Evolutionary conservation across 2,797 vertebrate genomes (phyloP).

Genomic region (Coracias cyanogaster): DNA sequence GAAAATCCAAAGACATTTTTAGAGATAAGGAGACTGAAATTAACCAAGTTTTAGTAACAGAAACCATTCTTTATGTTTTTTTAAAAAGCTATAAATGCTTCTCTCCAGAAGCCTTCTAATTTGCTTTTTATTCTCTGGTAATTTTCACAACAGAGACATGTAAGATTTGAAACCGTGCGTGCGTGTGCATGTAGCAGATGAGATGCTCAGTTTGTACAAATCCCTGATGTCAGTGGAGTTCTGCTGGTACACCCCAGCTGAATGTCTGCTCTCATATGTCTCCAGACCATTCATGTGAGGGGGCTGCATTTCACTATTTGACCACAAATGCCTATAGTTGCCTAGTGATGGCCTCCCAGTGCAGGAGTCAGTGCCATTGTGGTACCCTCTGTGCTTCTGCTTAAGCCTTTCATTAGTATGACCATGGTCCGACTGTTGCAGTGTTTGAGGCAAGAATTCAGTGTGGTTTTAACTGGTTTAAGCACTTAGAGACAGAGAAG

Average conservation of each 20-base stretch:
- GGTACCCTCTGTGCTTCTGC: not conserved
- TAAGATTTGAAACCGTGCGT: not conserved
- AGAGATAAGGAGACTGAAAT: not conserved
- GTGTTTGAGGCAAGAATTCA: not conserved
- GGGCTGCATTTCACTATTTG: not conserved
- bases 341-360: not conserved
- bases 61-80: not conserved
- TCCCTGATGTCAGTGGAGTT: not conserved
- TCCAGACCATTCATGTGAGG: not conserved
- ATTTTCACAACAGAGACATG: not conserved
- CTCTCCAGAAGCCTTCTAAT: not conserved
- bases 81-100: not conserved
- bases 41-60: not conserved
- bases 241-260: not conserved
- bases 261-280: not conserved
- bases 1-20: not conserved
- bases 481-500: not conserved
- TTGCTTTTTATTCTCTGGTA: not conserved
- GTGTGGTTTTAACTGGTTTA: not conserved
- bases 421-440: fast-evolving
- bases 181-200: not conserved
- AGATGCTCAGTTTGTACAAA: not conserved
- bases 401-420: fast-evolving
- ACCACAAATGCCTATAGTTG: not conserved
- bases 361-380: not conserved